phyloP scores from a whole-genome alignment of 2,113 vertebrate genomes.

The Saguinus midas region DNA sequence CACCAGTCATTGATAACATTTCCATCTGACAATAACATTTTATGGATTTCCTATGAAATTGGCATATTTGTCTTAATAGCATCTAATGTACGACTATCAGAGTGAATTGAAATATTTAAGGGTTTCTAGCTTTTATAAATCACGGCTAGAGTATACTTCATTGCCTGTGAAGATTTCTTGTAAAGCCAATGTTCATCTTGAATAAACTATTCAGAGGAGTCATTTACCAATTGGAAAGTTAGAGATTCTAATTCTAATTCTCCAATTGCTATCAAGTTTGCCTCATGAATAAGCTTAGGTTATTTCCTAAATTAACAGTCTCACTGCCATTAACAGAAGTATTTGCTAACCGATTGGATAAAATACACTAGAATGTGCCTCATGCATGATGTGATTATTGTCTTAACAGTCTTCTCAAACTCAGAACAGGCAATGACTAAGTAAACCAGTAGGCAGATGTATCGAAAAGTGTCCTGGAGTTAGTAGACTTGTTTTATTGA shows the following conservation, averaged over 20 bases:
- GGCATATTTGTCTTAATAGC: not conserved
- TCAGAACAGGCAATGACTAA: not conserved
- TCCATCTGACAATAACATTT: not conserved
- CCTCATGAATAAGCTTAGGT: not conserved
- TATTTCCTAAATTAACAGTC: not conserved
- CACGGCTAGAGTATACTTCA: not conserved
- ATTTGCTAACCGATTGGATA: not conserved
- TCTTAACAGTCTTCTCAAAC: not conserved
- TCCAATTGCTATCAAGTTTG: not conserved
- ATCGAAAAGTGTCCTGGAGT: not conserved
- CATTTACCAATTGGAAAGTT: not conserved
- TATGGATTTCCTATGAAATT: not conserved
- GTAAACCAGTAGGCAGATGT: not conserved
- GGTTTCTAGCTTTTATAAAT: not conserved
- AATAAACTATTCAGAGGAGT: not conserved
- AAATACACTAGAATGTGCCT: not conserved
- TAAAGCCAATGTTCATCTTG: not conserved
- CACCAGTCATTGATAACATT: not conserved
- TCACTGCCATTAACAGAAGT: not conserved
- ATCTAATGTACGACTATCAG: not conserved
- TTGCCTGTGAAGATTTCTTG: not conserved
- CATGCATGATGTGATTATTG: not conserved
- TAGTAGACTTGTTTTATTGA: not conserved
- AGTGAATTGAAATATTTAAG: constrained; percentile 14
- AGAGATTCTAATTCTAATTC: not conserved